A percentile compares a stretch with the other conserved stretches of the same genome.
These are phyloP conservation scores for Petrolisthes cinctipes DNA, from an alignment of 2,888 invertebrate species.

Conservation along the genomic window DNA sequence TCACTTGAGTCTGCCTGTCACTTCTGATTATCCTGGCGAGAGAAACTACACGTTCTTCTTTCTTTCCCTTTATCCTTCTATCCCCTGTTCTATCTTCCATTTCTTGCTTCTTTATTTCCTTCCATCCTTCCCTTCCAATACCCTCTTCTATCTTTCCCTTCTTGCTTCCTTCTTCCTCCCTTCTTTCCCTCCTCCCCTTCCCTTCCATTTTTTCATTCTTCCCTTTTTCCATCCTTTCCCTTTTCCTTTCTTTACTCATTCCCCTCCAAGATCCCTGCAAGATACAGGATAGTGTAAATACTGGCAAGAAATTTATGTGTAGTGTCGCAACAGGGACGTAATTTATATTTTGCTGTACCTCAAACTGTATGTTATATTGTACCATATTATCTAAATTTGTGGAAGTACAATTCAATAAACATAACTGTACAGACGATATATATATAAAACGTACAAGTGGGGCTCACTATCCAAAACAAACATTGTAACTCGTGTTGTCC, in stretches of 20 bases:
- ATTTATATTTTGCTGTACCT: too few species aligned
- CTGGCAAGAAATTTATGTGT: too few species aligned
- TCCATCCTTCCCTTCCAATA: not conserved
- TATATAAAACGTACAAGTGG: too few species aligned
- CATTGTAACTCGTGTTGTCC: too few species aligned
- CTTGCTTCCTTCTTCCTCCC: not conserved
- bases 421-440: too few species aligned
- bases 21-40: not conserved
- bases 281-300: too few species aligned
- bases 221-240: not conserved
- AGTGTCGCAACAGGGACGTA: too few species aligned
- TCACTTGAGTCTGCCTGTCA: conserved; percentile 10
- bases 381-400: too few species aligned
- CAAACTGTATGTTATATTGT: too few species aligned
- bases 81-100: not conserved
- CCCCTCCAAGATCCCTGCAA: not conserved
- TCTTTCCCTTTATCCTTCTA: not conserved
- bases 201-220: not conserved
- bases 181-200: not conserved
- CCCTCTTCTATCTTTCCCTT: not conserved
- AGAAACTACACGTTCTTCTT: not conserved
- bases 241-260: not conserved
- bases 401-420: too few species aligned
- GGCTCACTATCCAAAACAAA: too few species aligned
- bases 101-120: not conserved